Evolutionary conservation across 1,140 invertebrate species (phyloP).

Genomic region (Diorhabda carinulata): DNA sequence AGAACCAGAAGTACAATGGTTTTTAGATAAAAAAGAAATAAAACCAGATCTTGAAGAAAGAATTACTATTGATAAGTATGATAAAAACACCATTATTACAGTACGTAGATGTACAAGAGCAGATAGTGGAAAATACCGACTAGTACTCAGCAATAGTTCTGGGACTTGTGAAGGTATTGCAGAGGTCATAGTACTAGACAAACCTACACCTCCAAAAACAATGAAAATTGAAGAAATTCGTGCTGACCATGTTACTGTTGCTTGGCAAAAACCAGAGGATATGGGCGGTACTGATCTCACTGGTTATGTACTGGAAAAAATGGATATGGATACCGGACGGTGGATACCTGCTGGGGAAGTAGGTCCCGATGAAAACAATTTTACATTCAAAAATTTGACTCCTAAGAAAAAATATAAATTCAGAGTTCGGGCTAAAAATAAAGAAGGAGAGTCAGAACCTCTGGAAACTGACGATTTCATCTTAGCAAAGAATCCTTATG

Average conservation of each 20-base stretch:
- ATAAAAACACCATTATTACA: constrained; percentile 85
- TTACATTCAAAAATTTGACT: constrained; percentile 87
- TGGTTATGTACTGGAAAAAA: constrained; percentile 96
- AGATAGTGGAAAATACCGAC: constrained; percentile 88
- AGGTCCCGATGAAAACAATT: constrained; percentile 74
- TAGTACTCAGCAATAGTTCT: constrained; percentile 78
- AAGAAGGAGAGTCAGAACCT: constrained; percentile 96
- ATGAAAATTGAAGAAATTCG: constrained; percentile 83
- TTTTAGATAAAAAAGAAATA: constrained; percentile 67
- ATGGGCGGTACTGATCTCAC: constrained; percentile 89
- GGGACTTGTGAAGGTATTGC: constrained; percentile 77
- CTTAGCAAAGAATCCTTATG: constrained; percentile 93
- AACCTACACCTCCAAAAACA: constrained; percentile 78
- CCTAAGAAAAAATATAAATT: constrained; percentile 99
- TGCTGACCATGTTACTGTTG: constrained; percentile 86
- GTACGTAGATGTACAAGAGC: constrained; percentile 78
- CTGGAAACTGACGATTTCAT: constrained; percentile 86
- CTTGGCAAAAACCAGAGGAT: constrained; percentile 94
- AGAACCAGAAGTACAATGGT: constrained; percentile 86
- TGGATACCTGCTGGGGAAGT: constrained; percentile 91
- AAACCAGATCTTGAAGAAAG: constrained; percentile 62
- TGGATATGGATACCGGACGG: constrained; percentile 87
- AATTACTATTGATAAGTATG: constrained; percentile 85
- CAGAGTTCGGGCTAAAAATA: constrained; percentile 96
- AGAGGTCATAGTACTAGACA: constrained; percentile 88